Percentiles rank a stretch among this genome's conserved stretches.
Conservation (phyloP, 2,797 vertebrate species). For the Bovichtus diacanthus region DNA sequence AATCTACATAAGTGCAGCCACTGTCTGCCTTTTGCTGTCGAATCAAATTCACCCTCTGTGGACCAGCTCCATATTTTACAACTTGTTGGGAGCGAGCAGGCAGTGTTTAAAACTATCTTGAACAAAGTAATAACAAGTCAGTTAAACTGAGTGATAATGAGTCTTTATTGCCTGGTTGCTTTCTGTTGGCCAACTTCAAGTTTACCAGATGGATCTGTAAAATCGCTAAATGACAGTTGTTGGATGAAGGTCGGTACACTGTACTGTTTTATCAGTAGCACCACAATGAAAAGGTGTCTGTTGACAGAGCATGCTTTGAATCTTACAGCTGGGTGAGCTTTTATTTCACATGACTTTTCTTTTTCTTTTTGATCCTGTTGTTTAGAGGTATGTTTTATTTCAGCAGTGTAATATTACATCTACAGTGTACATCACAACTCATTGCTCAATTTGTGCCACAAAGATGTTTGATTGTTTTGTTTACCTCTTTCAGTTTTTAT, state of each 20-base stretch:
- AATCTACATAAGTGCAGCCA: constrained; percentile 30
- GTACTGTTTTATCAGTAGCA: not conserved
- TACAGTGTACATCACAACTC: constrained; percentile 2
- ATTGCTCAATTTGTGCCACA: constrained; percentile 4
- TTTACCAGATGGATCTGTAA: constrained; percentile 8
- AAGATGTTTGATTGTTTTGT: no score
- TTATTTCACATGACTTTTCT: not conserved
- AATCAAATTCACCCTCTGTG: constrained; percentile 34
- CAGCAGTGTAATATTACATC: constrained; percentile 8
- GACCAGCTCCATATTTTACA: constrained; percentile 29
- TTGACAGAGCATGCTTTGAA: constrained; percentile 2
- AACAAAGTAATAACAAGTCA: constrained; percentile 28
- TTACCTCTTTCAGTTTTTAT: no score
- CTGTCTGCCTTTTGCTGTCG: constrained; percentile 48
- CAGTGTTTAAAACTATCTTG: constrained; percentile 26
- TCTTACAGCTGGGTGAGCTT: constrained; percentile 12
- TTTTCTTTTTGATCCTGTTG: constrained; percentile 17
- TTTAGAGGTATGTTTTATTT: not conserved
- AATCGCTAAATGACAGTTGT: constrained; percentile 20
- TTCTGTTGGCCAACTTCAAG: constrained; percentile 5
- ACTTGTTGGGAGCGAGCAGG: constrained; percentile 9
- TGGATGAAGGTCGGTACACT: constrained; percentile 9
- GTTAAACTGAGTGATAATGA: constrained; percentile 26
- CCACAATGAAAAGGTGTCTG: constrained; percentile 17
- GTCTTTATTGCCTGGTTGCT: constrained; percentile 28